Evolutionary conservation across 2,797 vertebrate species (phyloP).

Genomic region (Triplophysa yarkandensis): DNA sequence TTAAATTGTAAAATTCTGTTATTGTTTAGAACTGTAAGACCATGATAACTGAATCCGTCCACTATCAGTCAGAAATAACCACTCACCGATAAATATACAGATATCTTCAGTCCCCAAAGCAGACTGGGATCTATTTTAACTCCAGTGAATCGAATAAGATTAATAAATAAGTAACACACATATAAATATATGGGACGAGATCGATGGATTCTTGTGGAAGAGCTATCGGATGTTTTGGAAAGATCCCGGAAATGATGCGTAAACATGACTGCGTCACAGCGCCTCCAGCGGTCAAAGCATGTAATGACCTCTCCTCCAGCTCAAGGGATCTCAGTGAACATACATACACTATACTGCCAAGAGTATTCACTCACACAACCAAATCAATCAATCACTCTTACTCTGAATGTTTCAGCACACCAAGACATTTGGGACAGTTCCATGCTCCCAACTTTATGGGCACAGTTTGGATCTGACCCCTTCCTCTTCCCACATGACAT

Average conservation of each 20-base stretch:
- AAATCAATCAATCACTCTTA: too few relatives aligned
- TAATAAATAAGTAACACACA: not conserved
- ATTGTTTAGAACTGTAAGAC: not conserved
- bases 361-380: too few relatives aligned
- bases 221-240: conserved; percentile 32
- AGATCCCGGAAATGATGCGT: not conserved
- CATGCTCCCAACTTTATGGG: too few relatives aligned
- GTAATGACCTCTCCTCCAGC: not conserved
- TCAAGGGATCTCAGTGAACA: too few relatives aligned
- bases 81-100: conserved; percentile 7
- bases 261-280: conserved; percentile 10
- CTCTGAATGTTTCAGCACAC: too few relatives aligned
- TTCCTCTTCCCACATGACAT: too few relatives aligned
- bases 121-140: not conserved
- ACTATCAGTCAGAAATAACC: not conserved
- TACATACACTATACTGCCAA: too few relatives aligned
- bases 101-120: not conserved
- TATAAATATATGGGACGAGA: not conserved
- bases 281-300: conserved; percentile 1
- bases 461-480: too few relatives aligned
- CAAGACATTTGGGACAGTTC: too few relatives aligned
- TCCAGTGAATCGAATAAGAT: not conserved
- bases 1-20: not conserved
- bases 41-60: not conserved
- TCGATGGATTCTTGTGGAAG: not conserved